Evolutionary conservation across 1,140 invertebrate genomes (phyloP), one percentile per base, ranked within the genome.

Genomic region (Chironomus striatipennis): DNA sequence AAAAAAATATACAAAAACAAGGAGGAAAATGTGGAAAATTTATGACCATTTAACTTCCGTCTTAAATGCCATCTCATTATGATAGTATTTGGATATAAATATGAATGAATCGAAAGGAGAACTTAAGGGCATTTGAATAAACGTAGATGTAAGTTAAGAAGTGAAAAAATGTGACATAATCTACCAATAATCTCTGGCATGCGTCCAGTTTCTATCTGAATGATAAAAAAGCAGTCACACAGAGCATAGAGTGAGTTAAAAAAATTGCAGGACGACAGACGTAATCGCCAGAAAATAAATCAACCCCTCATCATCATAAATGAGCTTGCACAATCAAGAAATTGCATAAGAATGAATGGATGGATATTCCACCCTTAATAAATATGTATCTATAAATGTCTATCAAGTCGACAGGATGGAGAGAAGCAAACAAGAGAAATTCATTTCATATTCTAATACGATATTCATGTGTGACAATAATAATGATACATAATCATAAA

Each of bases 401-500:
- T 20, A 70, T 18, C 17, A 34, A 70, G 65, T 21, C 10, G 10
- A 67, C n/a, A 70, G 18, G 65, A 70, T 70, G 10, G 7, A 8
- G 7, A 7, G 2, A 2, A 4, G 18, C 65, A 70, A 70, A 70
- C 17, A 70, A 70, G 18, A 70, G 65, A 70, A 70, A 70, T 70
- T 70, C 65, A 70, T 70, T 70, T 70, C 65, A 20, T 70, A 70
- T 57, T 57, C 47, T 57, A 57, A 57, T 57, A 57, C 47, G 47
- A 57, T 57, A 57, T 70, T 70, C 65, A 70, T 70, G 65, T 70
- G 65, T 21, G 65, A 70, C 65, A 70, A 70, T 70, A 70, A 70
- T 70, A 70, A 70, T 70, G 65, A 70, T 70, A 70, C 65, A 70
- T 70, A 70, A 70, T 70, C 65, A 70, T 70, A 70, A 70, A 70